Percentiles rank a stretch among this genome's conserved stretches.
Conservation (phyloP, 2,113 vertebrate genomes). For the Hipposideros armiger region DNA sequence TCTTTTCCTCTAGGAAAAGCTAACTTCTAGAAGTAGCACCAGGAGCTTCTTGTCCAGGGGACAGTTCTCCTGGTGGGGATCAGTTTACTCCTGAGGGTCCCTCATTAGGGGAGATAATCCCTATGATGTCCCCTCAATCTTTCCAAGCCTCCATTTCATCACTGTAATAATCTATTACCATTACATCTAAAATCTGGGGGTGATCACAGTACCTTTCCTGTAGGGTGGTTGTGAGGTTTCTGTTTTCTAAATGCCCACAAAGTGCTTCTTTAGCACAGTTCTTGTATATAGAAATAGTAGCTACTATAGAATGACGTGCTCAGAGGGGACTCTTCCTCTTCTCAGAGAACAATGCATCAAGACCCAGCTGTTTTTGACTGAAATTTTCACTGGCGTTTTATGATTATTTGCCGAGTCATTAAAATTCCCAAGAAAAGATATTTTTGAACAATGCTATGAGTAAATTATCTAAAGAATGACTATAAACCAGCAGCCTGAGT, state of each 20-base stretch:
- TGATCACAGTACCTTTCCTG: background rate
- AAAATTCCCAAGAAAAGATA: conserved; percentile 1
- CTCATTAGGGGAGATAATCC: background rate
- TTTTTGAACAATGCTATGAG: background rate
- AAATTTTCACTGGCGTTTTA: background rate
- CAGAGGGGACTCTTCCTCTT: background rate
- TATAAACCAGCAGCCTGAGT: background rate
- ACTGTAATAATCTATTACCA: background rate
- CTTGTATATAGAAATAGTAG: background rate
- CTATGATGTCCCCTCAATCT: background rate
- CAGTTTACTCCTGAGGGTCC: background rate
- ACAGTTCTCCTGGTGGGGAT: background rate
- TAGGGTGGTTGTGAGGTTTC: background rate
- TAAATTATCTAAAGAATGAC: conserved; percentile 32
- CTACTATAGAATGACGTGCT: background rate
- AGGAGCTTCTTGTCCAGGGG: background rate
- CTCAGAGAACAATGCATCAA: background rate
- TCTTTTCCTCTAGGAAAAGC: background rate
- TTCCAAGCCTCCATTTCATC: background rate
- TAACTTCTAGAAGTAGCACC: background rate
- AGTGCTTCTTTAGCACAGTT: background rate
- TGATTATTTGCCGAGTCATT: background rate
- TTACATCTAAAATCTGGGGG: background rate
- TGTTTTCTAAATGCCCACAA: background rate
- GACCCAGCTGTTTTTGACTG: background rate